A percentile compares a stretch with the other conserved stretches of the same genome.
phyloP scores from a whole-genome alignment of 2,113 vertebrate genomes.

The Suncus etruscus region DNA sequence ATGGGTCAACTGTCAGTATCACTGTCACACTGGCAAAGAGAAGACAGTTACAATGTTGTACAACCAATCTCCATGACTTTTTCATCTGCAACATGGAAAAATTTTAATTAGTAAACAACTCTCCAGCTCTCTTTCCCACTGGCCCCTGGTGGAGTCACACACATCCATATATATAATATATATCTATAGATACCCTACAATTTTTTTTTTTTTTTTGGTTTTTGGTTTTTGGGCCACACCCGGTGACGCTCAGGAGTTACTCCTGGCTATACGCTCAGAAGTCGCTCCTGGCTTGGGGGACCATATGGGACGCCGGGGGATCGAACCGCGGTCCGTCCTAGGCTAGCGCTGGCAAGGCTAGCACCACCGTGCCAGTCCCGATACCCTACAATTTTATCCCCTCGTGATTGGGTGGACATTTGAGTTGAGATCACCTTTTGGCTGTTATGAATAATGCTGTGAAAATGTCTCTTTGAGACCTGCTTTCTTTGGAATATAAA shows the following conservation, averaged over 20 bases:
- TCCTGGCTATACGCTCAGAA: too few relatives aligned
- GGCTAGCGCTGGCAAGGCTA: too few relatives aligned
- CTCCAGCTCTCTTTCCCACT: not conserved
- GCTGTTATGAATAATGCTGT: not conserved
- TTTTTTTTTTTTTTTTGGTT: too few relatives aligned
- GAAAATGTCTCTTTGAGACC: not conserved
- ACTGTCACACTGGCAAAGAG: not conserved
- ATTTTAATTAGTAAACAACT: not conserved
- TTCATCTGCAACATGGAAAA: conserved; percentile 24
- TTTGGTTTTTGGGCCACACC: too few relatives aligned
- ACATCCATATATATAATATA: too few relatives aligned
- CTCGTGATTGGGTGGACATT: not conserved
- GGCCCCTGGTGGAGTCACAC: not conserved
- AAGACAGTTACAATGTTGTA: not conserved
- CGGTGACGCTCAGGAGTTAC: too few relatives aligned
- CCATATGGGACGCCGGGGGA: too few relatives aligned
- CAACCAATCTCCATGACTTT: not conserved
- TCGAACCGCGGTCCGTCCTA: too few relatives aligned
- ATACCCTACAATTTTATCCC: conserved; percentile 3
- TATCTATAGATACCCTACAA: not conserved
- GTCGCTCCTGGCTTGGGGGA: too few relatives aligned
- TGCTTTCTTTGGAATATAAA: not conserved
- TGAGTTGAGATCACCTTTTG: not conserved
- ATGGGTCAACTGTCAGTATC: not conserved
- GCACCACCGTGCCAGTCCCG: too few relatives aligned